These are phyloP conservation scores for Biston stratarius DNA, from an alignment of 2,888 invertebrate genomes.

Conservation along the genomic window DNA sequence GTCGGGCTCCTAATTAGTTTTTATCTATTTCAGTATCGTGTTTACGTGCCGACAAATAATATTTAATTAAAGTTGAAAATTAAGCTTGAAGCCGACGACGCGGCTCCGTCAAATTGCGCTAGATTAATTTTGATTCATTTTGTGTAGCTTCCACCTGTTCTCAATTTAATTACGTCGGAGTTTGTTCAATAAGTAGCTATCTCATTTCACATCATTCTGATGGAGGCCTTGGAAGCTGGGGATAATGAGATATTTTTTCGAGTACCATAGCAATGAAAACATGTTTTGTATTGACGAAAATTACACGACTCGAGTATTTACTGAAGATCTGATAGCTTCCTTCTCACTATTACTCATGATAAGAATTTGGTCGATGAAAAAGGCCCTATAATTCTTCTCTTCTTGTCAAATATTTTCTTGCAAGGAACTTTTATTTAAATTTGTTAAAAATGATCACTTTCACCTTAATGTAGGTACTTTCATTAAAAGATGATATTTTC, in stretches of 20 bases:
- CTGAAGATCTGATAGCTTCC: neutral
- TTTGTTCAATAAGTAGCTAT: constrained; percentile 76
- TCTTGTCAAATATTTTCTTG: too few relatives aligned
- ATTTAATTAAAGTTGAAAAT: constrained; percentile 73
- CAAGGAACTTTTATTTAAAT: too few relatives aligned
- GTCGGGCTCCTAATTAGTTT: constrained; percentile 42
- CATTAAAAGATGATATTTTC: too few relatives aligned
- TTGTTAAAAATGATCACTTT: too few relatives aligned
- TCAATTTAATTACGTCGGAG: constrained; percentile 78
- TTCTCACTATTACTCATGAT: neutral
- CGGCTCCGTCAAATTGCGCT: constrained; percentile 71
- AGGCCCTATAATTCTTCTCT: too few relatives aligned
- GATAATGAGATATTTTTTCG: constrained; percentile 72
- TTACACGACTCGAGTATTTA: neutral
- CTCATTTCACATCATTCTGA: constrained; percentile 72
- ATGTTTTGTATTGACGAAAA: constrained; percentile 4
- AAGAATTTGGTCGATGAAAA: too few relatives aligned
- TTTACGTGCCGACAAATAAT: constrained; percentile 61
- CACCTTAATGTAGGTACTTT: too few relatives aligned
- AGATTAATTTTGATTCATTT: constrained; percentile 83
- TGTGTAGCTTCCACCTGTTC: constrained; percentile 78
- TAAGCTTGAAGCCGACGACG: constrained; percentile 65
- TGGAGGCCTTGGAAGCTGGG: constrained; percentile 43
- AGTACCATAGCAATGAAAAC: constrained; percentile 12
- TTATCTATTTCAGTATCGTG: constrained; percentile 47